A percentile compares a stretch with the other conserved stretches of the same genome.
Conservation (phyloP, 2,797 vertebrate species). For the Catostomus latipinnis region DNA sequence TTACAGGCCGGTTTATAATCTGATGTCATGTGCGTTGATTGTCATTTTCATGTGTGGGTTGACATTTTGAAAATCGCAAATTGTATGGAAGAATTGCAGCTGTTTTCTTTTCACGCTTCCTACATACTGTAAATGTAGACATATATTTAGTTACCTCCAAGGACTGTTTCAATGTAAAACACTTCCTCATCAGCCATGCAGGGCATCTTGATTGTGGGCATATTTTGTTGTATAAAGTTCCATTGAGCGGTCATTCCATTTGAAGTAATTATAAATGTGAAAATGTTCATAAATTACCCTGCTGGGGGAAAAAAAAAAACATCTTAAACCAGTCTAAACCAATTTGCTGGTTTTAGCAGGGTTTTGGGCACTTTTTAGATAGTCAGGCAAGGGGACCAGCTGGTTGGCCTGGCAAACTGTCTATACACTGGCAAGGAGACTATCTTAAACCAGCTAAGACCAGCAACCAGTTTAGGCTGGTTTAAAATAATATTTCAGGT, state of each 20-base stretch:
- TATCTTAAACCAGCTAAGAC: too few species aligned
- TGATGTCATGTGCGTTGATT: conserved; percentile 68
- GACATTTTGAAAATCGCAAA: conserved; percentile 62
- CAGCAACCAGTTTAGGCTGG: too few species aligned
- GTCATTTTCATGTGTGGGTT: conserved; percentile 72
- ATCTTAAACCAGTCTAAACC: too few species aligned
- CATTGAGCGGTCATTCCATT: background rate
- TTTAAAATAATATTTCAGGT: too few species aligned
- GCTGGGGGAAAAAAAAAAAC: background rate
- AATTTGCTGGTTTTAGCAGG: too few species aligned
- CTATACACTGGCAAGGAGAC: too few species aligned
- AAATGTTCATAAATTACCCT: background rate
- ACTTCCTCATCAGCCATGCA: conserved; percentile 7
- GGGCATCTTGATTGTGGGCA: conserved; percentile 6
- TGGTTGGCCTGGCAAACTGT: too few species aligned
- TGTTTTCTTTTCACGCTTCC: conserved; percentile 47
- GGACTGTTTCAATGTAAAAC: conserved; percentile 36
- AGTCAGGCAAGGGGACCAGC: too few species aligned
- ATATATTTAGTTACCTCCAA: conserved; percentile 33
- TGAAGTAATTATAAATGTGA: background rate
- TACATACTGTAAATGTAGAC: conserved; percentile 48
- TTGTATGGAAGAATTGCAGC: conserved; percentile 47
- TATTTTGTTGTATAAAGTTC: background rate
- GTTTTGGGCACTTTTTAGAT: too few species aligned
- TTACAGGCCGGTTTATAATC: conserved; percentile 75